These are phyloP conservation scores for Andrena trimmerana DNA, from an alignment of 2,888 invertebrate genomes.

Conservation along the genomic window DNA sequence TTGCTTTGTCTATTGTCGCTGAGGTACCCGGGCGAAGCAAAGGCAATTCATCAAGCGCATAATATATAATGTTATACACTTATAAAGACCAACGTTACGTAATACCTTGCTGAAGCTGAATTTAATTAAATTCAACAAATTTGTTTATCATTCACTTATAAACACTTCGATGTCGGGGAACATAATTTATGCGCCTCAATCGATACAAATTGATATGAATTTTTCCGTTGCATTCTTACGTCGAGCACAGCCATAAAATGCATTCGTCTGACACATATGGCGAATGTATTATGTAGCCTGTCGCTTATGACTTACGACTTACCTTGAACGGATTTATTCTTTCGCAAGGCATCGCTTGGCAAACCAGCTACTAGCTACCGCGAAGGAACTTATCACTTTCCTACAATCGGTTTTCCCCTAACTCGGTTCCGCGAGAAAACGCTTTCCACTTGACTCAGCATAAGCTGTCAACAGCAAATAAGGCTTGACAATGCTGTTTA, in stretches of 20 bases:
- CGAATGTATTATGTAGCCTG: conserved; percentile 8
- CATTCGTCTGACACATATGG: neutral
- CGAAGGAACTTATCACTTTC: neutral
- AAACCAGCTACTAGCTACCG: neutral
- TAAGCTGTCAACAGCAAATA: neutral
- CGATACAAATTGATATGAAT: neutral
- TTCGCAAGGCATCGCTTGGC: neutral
- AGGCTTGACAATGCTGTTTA: conserved; percentile 8
- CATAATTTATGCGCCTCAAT: neutral
- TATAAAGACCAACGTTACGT: neutral
- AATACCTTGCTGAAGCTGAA: neutral
- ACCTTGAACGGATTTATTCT: conserved; percentile 10
- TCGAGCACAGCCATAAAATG: neutral
- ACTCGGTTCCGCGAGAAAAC: neutral
- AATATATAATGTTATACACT: too few species aligned
- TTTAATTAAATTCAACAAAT: neutral
- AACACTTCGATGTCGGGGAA: neutral
- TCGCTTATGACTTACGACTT: conserved; percentile 13
- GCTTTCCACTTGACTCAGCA: neutral
- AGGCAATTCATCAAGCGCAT: neutral
- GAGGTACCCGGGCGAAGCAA: too few species aligned
- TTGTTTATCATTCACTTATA: neutral
- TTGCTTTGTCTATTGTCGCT: neutral
- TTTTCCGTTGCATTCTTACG: neutral
- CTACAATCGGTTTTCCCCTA: neutral